phyloP scores from a whole-genome alignment of 2,113 vertebrate species.

The Paramormyrops kingsleyae region DNA sequence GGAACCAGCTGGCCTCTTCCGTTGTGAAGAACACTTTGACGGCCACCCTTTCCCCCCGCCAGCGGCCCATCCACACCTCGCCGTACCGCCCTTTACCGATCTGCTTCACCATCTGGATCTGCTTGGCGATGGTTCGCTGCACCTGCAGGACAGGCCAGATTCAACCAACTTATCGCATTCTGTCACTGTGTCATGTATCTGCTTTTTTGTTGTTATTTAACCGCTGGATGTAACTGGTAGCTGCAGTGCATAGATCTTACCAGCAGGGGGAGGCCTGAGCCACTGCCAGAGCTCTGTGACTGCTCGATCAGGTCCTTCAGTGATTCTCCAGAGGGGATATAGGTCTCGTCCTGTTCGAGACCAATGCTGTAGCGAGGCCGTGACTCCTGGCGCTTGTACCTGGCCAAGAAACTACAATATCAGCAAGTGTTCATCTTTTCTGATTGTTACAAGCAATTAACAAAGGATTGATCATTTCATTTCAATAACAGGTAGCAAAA shows the following conservation, averaged over 20 bases:
- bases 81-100: conserved; percentile 96
- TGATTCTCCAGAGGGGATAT: conserved; percentile 84
- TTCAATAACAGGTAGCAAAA: neutral
- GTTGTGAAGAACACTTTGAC: conserved; percentile 98
- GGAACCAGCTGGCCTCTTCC: conserved; percentile 96
- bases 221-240: neutral
- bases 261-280: conserved; percentile 97
- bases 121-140: conserved; percentile 94
- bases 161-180: neutral
- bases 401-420: conserved; percentile 34
- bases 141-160: conserved; percentile 63
- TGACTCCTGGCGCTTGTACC: conserved; percentile 82
- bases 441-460: neutral
- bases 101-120: conserved; percentile 98
- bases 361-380: conserved; percentile 83
- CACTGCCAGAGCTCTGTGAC: conserved; percentile 92
- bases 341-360: conserved; percentile 87
- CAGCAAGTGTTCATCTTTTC: neutral
- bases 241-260: conserved; percentile 56
- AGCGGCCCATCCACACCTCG: conserved; percentile 95
- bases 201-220: neutral
- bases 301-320: conserved; percentile 91
- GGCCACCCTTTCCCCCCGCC: conserved; percentile 91
- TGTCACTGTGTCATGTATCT: too few relatives aligned
- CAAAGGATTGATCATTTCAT: neutral